phyloP scores from a whole-genome alignment of 2,797 vertebrate genomes.

The Lophotriccus pileatus region DNA sequence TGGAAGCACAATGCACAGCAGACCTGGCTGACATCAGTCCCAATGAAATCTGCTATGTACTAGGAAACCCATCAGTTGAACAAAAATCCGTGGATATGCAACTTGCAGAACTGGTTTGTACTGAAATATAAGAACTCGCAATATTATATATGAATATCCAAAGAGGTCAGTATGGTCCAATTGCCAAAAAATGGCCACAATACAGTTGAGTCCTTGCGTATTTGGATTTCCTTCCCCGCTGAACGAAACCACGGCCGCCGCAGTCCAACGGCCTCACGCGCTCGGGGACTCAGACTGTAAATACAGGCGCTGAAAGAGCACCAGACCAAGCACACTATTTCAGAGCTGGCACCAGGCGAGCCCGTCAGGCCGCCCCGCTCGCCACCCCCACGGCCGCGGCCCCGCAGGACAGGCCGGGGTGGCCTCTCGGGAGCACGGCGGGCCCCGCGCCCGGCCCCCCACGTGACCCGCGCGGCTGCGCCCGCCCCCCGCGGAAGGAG shows the following conservation, averaged over 20 bases:
- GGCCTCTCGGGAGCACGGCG: background rate
- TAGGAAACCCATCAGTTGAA: background rate
- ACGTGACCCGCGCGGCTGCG: background rate
- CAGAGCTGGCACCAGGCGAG: fast-evolving
- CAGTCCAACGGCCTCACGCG: background rate
- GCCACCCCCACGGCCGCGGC: background rate
- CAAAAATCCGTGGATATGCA: background rate
- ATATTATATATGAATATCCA: background rate
- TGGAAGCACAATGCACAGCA: fast-evolving
- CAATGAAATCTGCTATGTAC: fast-evolving
- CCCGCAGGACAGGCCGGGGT: no score
- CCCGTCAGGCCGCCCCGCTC: fast-evolving
- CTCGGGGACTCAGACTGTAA: fast-evolving
- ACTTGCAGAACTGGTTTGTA: background rate
- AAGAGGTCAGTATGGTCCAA: background rate
- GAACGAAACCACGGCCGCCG: background rate
- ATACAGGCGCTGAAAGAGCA: fast-evolving
- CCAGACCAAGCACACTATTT: fast-evolving
- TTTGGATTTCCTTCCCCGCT: background rate
- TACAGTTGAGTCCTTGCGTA: no score
- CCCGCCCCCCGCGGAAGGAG: background rate
- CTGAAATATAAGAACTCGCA: background rate
- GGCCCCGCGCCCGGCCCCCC: background rate
- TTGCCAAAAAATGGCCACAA: background rate
- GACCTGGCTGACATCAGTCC: fast-evolving